Evolutionary conservation across 2,113 vertebrate species (phyloP).

Genomic region (Cyanistes caeruleus): DNA sequence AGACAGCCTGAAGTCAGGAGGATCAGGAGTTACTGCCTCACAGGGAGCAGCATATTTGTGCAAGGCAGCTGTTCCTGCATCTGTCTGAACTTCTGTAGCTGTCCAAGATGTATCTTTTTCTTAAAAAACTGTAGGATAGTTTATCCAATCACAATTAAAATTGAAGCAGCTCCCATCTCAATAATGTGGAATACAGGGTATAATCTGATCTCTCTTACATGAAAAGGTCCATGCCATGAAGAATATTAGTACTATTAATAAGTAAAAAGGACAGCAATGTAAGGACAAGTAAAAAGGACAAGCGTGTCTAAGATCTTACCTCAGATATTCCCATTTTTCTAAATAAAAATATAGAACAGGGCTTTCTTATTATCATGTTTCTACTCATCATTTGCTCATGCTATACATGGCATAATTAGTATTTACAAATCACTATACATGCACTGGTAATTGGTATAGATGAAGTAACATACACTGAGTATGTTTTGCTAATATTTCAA

Average conservation of each 20-base stretch:
- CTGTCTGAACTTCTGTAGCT: background rate
- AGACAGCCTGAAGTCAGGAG: background rate
- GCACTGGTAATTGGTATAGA: background rate
- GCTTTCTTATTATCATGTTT: background rate
- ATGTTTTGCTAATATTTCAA: background rate
- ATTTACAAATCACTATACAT: background rate
- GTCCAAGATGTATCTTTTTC: background rate
- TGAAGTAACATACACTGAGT: background rate
- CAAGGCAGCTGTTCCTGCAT: background rate
- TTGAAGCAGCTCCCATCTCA: background rate
- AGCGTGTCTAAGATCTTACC: background rate
- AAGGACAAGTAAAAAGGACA: too few relatives aligned
- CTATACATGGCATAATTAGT: background rate
- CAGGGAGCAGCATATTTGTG: background rate
- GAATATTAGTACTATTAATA: background rate
- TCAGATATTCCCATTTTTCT: background rate
- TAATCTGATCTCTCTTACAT: background rate
- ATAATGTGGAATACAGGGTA: background rate
- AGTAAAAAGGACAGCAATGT: background rate
- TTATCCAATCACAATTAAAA: background rate
- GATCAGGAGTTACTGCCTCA: background rate
- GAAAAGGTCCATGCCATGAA: background rate
- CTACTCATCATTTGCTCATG: background rate
- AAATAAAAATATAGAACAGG: background rate
- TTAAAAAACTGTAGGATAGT: background rate